A percentile compares a stretch with the other conserved stretches of the same genome.
phyloP scores from a whole-genome alignment of 2,797 vertebrate genomes.

The Buceros bicornis region DNA sequence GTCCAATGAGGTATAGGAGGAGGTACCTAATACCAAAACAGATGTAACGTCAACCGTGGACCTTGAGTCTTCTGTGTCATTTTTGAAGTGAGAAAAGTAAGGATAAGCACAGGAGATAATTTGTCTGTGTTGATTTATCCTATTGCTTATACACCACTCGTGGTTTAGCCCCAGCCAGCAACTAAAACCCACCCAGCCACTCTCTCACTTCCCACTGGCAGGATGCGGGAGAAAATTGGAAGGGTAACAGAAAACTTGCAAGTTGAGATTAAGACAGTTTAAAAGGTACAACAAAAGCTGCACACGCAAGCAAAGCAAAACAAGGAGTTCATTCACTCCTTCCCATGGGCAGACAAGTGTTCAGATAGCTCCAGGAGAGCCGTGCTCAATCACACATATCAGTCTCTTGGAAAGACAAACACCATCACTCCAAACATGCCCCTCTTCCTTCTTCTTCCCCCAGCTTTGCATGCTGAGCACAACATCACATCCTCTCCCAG shows the following conservation, averaged over 20 bases:
- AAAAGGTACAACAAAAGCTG: neutral
- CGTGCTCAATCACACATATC: neutral
- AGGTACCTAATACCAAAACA: neutral
- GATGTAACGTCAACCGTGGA: neutral
- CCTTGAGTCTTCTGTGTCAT: neutral
- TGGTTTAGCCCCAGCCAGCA: neutral
- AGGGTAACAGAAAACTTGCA: neutral
- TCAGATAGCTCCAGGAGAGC: neutral
- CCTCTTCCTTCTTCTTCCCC: neutral
- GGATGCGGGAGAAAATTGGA: neutral
- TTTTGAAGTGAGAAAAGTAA: neutral
- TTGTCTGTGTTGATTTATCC: neutral
- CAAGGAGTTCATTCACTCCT: too few relatives aligned
- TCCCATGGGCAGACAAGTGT: too few relatives aligned
- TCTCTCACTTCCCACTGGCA: neutral
- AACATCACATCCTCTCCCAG: neutral
- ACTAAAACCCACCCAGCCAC: neutral
- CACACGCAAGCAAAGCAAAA: neutral
- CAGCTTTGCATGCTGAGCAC: neutral
- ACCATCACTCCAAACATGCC: neutral
- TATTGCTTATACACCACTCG: neutral
- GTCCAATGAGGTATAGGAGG: neutral
- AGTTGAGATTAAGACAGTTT: neutral
- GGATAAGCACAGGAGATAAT: neutral
- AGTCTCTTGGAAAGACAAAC: neutral